Percentiles rank a stretch among this genome's conserved stretches.
Conservation (phyloP, 2,113 vertebrate species). For the Boulengerochromis microlepis region DNA sequence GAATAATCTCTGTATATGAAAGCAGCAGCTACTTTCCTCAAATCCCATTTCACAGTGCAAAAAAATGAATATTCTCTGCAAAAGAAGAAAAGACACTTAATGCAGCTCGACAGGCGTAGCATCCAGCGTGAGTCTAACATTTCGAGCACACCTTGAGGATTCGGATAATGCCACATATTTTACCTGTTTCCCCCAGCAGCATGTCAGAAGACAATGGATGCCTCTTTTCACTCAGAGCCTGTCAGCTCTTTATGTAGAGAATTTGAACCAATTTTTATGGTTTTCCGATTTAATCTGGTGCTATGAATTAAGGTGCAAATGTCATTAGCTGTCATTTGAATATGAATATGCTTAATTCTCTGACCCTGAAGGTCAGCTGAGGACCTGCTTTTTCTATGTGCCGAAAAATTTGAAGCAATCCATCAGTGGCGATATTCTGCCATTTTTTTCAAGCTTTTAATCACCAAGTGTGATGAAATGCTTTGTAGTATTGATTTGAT, state of each 20-base stretch:
- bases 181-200: slow-evolving; percentile 7
- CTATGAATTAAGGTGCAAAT: not conserved
- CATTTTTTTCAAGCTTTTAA: not conserved
- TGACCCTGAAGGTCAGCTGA: not conserved
- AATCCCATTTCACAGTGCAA: slow-evolving; percentile 56
- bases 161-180: not conserved
- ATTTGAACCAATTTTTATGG: not conserved
- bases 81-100: slow-evolving; percentile 37
- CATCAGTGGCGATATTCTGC: not conserved
- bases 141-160: slow-evolving; percentile 24
- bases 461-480: not conserved
- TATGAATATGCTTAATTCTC: not conserved
- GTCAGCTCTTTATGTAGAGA: not conserved
- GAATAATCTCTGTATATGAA: slow-evolving; percentile 50
- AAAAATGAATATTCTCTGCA: slow-evolving; percentile 18
- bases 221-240: not conserved
- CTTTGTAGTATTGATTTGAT: not conserved
- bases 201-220: not conserved
- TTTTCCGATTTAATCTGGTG: not conserved
- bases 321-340: not conserved
- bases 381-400: not conserved
- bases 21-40: slow-evolving; percentile 28
- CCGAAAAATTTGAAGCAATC: not conserved
- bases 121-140: not conserved
- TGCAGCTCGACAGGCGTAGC: slow-evolving; percentile 23